phyloP scores from a whole-genome alignment of 2,113 vertebrate species.

The Ammodytes marinus region DNA sequence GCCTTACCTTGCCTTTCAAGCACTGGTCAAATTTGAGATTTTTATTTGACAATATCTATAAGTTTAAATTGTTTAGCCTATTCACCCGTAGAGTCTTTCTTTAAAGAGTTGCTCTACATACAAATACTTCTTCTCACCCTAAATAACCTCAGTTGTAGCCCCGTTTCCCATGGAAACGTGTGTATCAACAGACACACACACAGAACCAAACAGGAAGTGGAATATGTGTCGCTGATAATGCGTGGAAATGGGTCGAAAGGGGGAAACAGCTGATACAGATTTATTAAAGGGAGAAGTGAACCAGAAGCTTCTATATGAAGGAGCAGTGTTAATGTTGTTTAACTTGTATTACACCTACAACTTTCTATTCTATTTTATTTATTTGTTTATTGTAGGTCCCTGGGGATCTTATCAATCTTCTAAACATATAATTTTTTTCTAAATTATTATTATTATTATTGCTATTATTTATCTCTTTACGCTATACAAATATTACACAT shows the following conservation, averaged over 20 bases:
- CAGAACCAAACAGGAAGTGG: constrained; percentile 60
- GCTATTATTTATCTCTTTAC: no score
- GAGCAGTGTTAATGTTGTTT: neutral
- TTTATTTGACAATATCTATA: no score
- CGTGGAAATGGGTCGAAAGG: constrained; percentile 43
- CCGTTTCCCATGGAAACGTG: constrained; percentile 40
- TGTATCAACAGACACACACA: neutral
- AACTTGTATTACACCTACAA: no score
- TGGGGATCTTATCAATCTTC: no score
- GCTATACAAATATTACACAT: no score
- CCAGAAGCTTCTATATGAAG: neutral
- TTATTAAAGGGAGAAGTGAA: constrained; percentile 15
- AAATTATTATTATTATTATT: no score
- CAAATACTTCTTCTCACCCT: neutral
- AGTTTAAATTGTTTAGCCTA: no score
- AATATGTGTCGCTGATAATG: constrained; percentile 51
- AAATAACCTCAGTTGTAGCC: constrained; percentile 24
- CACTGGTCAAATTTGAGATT: no score
- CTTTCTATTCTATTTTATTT: no score
- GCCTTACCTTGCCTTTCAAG: no score
- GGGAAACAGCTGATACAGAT: constrained; percentile 34
- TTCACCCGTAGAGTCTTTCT: neutral
- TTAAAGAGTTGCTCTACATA: constrained; percentile 15
- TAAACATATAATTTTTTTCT: no score
- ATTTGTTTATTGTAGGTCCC: no score